Percentiles rank a stretch among this genome's conserved stretches.
Conservation (phyloP, 2,888 invertebrate genomes). For the Mellilla xanthometata region DNA sequence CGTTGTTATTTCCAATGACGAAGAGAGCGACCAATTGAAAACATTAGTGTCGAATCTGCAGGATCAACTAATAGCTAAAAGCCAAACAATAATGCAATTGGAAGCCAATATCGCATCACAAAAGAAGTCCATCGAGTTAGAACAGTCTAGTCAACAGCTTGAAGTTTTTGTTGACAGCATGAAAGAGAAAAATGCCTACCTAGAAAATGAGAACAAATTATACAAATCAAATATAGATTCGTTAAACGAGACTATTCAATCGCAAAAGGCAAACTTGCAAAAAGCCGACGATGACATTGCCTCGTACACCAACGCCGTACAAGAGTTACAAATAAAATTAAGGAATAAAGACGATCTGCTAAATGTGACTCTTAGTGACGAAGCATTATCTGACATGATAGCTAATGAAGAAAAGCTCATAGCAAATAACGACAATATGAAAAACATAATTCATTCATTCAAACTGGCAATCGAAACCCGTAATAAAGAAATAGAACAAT, state of each 20-base stretch:
- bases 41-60: constrained; percentile 44
- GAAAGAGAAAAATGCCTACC: constrained; percentile 44
- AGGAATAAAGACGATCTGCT: constrained; percentile 42
- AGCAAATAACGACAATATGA: constrained; percentile 68
- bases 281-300: constrained; percentile 50
- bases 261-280: constrained; percentile 51
- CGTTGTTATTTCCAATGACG: constrained; percentile 39
- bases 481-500: constrained; percentile 52
- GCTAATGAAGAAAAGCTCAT: constrained; percentile 61
- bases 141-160: constrained; percentile 51
- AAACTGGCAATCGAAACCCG: constrained; percentile 50
- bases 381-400: constrained; percentile 54
- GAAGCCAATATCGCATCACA: constrained; percentile 50
- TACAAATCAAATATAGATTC: constrained; percentile 55
- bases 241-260: constrained; percentile 54
- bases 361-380: constrained; percentile 43
- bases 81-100: constrained; percentile 50
- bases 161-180: constrained; percentile 42
- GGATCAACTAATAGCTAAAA: constrained; percentile 47
- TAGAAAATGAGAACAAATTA: constrained; percentile 54
- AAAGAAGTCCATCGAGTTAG: constrained; percentile 51
- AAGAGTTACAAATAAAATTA: constrained; percentile 59
- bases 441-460: constrained; percentile 60
- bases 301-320: constrained; percentile 55
- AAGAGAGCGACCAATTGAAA: constrained; percentile 36